Base-by-base conservation (phyloP, 2,113 vertebrate genomes). In the Microcebus griseorufus region DNA sequence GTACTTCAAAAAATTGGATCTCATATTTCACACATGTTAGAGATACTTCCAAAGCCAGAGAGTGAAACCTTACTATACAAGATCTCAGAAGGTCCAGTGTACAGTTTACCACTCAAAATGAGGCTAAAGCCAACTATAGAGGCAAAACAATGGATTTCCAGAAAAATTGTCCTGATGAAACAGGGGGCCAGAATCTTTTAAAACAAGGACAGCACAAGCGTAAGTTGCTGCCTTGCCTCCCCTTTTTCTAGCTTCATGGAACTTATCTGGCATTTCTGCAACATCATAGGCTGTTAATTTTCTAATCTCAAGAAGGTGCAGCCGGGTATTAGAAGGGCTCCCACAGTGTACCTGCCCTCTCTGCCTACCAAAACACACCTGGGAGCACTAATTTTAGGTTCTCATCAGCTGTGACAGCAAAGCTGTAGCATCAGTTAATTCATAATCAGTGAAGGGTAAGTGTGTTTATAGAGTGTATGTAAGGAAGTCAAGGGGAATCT, bases 341-440 rank as follows among this genome's bases (percentile, higher is more conserved):
- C 97, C 91, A 65, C 88, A 87, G 97, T 62, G 64, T 81, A 94
- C 88, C 86, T 85, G 62, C 58, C 34, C 92, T 88, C 76, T 95
- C 13, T 97, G 93, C 73, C 88, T 93, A 91, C 55, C 1, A 34
- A 97, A 98, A 97, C 79, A 94, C 94, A 98, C 93, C 90, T 85
- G 94, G 97, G 45, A 97, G 72, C 94, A 97, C 98, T 98, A 98
- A 98, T 98, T 98, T 98, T 94, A 98, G 97, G 85, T 55, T 97
- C 96, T 98, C 95, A 97, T 98, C 98, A 98, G 94, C 81, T 94
- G 75, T 98, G 98, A 98, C 97, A 97, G 91, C 91, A 97, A 98
- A 98, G 98, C 73, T 98, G 96, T 75, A 97, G 48, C 95, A 97
- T 97, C 87, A 88, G 96, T 98, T 98, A 98, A 97, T 93, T 94